These are phyloP conservation scores for Phalera bucephala DNA, from an alignment of 2,888 invertebrate species.

Conservation along the genomic window DNA sequence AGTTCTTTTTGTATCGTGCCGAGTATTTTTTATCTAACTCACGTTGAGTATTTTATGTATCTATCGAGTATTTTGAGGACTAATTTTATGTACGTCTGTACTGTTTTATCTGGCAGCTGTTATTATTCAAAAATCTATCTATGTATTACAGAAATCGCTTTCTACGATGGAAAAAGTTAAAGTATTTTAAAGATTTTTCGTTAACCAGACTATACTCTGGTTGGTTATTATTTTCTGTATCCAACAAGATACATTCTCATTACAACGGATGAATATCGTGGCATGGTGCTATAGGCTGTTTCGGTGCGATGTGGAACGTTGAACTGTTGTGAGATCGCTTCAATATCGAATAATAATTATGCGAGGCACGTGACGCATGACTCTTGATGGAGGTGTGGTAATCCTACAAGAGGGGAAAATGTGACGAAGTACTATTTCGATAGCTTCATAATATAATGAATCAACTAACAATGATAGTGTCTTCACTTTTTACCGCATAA, in stretches of 20 bases:
- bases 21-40: no score
- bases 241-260: slow-evolving; percentile 22
- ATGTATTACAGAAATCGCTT: not conserved
- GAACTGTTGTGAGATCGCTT: slow-evolving; percentile 26
- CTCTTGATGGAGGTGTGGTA: no score
- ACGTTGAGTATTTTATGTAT: no score
- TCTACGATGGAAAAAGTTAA: not conserved
- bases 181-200: not conserved
- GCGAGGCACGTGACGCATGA: not conserved
- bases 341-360: not conserved
- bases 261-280: slow-evolving; percentile 31
- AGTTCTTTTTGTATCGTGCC: no score
- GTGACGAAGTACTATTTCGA: no score
- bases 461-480: no score
- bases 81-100: no score
- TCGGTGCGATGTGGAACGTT: slow-evolving; percentile 6
- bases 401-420: no score
- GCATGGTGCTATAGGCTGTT: slow-evolving; percentile 26
- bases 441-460: no score
- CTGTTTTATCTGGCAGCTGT: no score
- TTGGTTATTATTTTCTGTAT: not conserved
- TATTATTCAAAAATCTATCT: slow-evolving; percentile 6
- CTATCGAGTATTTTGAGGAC: no score
- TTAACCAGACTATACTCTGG: not conserved
- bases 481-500: no score